A percentile compares a stretch with the other conserved stretches of the same genome.
Evolutionary conservation across 2,113 vertebrate species (phyloP).

Genomic region (Oplegnathus fasciatus): DNA sequence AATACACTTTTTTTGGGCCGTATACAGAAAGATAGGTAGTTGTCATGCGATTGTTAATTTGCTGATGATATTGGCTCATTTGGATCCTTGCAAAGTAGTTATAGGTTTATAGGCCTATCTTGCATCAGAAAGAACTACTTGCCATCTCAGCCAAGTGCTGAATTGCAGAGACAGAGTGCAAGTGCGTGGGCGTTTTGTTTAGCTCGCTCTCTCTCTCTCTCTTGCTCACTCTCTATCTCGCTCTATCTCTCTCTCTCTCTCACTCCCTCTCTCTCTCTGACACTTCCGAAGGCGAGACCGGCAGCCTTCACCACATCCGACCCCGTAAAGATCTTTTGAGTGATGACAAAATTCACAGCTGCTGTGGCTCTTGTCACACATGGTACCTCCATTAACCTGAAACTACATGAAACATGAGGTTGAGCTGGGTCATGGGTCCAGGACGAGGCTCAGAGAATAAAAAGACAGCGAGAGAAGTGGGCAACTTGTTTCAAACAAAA

Average conservation of each 20-base stretch:
- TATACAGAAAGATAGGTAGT: neutral
- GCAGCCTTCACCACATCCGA: constrained; percentile 80
- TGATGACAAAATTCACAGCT: constrained; percentile 70
- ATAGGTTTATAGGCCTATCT: constrained; percentile 53
- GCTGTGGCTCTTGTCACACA: constrained; percentile 56
- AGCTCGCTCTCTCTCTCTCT: constrained; percentile 27
- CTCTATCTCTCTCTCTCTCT: neutral
- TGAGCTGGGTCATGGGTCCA: neutral
- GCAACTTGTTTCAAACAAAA: neutral
- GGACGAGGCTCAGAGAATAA: neutral
- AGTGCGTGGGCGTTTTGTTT: constrained; percentile 78
- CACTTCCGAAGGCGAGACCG: constrained; percentile 77
- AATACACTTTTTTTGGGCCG: neutral
- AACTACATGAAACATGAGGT: constrained; percentile 24
- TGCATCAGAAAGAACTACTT: constrained; percentile 62
- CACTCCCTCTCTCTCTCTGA: constrained; percentile 53
- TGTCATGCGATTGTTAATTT: constrained; percentile 26
- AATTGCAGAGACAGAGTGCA: constrained; percentile 74
- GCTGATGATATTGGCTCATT: constrained; percentile 31
- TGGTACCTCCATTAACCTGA: constrained; percentile 43
- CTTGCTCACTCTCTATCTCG: constrained; percentile 8
- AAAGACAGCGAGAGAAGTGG: constrained; percentile 4
- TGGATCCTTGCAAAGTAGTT: constrained; percentile 23
- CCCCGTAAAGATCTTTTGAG: constrained; percentile 66
- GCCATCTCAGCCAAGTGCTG: constrained; percentile 67